Conservation (phyloP, 1,140 invertebrate species). For the Neodiprion fabricii region DNA sequence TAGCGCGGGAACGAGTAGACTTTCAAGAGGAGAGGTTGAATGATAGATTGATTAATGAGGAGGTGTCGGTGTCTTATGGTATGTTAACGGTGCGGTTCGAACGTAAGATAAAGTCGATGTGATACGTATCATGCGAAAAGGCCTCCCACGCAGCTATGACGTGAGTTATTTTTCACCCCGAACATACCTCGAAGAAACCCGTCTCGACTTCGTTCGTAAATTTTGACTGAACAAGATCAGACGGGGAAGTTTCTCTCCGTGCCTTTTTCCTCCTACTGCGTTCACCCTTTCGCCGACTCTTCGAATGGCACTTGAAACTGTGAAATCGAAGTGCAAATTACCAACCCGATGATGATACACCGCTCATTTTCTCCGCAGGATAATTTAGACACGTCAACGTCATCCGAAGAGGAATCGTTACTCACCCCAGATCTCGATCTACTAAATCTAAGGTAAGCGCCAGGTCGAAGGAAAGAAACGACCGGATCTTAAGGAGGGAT, state of each 20-base stretch:
- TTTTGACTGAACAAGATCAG: too few relatives aligned
- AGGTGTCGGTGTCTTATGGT: background rate
- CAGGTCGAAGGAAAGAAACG: background rate
- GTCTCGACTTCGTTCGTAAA: too few relatives aligned
- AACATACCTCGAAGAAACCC: too few relatives aligned
- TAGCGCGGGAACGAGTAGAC: too few relatives aligned
- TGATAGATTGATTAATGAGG: too few relatives aligned
- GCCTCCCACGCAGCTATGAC: slow-evolving; percentile 37
- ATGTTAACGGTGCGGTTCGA: slow-evolving; percentile 20
- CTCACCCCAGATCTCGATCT: slow-evolving; percentile 38
- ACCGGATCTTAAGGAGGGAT: background rate
- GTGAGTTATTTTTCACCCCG: slow-evolving; percentile 34
- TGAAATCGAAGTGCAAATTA: too few relatives aligned
- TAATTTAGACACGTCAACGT: slow-evolving; percentile 36
- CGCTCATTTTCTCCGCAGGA: slow-evolving; percentile 27
- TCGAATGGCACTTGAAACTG: too few relatives aligned
- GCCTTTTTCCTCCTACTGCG: too few relatives aligned
- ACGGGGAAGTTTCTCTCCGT: background rate
- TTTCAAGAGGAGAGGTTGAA: too few relatives aligned
- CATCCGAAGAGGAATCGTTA: slow-evolving; percentile 42
- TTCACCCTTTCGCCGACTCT: too few relatives aligned
- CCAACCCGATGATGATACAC: background rate
- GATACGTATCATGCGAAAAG: slow-evolving; percentile 50
- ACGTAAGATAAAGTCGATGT: slow-evolving; percentile 21
- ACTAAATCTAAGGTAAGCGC: slow-evolving; percentile 41